Conservation (phyloP, 2,888 invertebrate genomes). For the Tenthredo scrophulariae region DNA sequence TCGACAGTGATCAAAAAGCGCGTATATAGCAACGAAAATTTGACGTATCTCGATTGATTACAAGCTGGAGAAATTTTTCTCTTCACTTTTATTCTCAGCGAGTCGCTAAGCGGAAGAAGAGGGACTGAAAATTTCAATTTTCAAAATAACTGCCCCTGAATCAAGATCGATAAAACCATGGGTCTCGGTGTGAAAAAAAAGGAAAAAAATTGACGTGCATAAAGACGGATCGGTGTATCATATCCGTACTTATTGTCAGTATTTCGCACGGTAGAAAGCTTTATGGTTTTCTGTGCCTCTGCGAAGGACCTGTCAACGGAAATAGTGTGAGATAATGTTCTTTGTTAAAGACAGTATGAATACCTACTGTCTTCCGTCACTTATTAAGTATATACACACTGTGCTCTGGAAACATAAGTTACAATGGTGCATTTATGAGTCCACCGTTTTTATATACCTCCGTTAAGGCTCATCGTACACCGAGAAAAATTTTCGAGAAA, state of each 20-base stretch:
- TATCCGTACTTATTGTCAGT: neutral
- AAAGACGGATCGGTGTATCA: neutral
- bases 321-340: slow-evolving; percentile 41
- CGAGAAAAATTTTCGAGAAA: neutral
- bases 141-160: neutral
- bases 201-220: neutral
- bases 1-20: neutral
- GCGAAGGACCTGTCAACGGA: slow-evolving; percentile 29
- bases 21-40: neutral
- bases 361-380: slow-evolving; percentile 15
- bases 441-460: slow-evolving; percentile 13
- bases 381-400: slow-evolving; percentile 23
- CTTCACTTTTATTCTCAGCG: neutral
- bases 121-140: neutral
- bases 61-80: neutral
- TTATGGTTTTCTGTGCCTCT: neutral
- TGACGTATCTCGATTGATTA: neutral
- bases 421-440: slow-evolving; percentile 21
- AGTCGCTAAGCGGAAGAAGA: neutral
- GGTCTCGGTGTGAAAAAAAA: neutral
- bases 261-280: slow-evolving; percentile 22
- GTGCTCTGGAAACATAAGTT: slow-evolving; percentile 37
- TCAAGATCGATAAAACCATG: neutral
- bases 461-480: neutral
- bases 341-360: slow-evolving; percentile 23